Percentiles rank a stretch among this genome's conserved stretches.
Evolutionary conservation across 2,113 vertebrate species (phyloP).

Genomic region (Arvicanthis niloticus): DNA sequence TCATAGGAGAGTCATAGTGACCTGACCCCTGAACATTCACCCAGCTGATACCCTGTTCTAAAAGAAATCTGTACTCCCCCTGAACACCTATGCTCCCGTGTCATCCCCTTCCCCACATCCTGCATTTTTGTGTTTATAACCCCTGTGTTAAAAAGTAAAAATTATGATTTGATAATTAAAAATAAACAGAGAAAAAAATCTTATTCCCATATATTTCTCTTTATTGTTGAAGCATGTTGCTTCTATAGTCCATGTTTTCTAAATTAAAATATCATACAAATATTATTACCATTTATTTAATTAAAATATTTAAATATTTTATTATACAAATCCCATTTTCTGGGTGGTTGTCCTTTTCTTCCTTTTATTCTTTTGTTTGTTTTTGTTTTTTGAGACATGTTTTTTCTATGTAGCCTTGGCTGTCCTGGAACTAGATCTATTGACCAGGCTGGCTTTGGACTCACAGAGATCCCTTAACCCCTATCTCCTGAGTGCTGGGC

Average conservation of each 20-base stretch:
- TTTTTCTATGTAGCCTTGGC: background rate
- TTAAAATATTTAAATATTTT: background rate
- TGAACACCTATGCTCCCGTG: too few species aligned
- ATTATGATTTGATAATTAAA: too few species aligned
- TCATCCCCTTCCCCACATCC: too few species aligned
- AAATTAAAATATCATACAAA: slow-evolving; percentile 13
- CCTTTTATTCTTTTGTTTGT: background rate
- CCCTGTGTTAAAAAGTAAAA: too few species aligned
- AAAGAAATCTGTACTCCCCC: too few species aligned
- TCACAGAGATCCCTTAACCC: background rate
- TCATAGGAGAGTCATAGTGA: too few species aligned
- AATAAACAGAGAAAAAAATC: too few species aligned
- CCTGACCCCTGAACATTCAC: too few species aligned
- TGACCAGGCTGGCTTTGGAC: background rate
- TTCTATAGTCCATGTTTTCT: slow-evolving; percentile 28
- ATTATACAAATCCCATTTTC: background rate
- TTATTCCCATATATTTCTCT: slow-evolving; percentile 31
- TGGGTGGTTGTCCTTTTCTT: background rate
- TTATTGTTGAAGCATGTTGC: background rate
- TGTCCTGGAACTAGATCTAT: background rate
- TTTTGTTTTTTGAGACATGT: background rate
- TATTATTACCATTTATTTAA: slow-evolving; percentile 35
- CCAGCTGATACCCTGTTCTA: too few species aligned
- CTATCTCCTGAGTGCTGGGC: background rate
- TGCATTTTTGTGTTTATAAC: too few species aligned